Conservation (phyloP, 64 coral and sea anemone genomes). For the Pocillopora verrucosa region DNA sequence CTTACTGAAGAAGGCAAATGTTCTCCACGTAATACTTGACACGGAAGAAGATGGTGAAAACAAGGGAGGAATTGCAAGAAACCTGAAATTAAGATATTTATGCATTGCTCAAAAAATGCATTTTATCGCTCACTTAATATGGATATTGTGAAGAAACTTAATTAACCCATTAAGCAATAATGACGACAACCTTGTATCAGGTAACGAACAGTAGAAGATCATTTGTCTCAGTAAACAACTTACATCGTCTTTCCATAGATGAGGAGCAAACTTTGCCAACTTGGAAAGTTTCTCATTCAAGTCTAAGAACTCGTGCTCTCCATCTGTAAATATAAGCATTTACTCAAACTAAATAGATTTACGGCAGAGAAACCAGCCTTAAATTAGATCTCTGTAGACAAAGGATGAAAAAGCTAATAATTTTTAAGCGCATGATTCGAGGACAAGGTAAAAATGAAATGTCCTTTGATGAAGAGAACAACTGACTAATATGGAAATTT, state of each 20-base stretch:
- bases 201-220: no score
- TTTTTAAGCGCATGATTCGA: no score
- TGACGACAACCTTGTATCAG: no score
- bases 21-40: constrained; percentile 99
- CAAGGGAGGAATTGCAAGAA: constrained; percentile 92
- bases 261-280: constrained; percentile 90
- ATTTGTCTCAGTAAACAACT: background rate
- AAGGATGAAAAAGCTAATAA: no score
- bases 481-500: no score
- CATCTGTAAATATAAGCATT: constrained; percentile 53
- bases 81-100: constrained; percentile 39
- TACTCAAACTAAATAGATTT: background rate
- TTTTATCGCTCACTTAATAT: background rate
- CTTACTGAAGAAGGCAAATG: constrained; percentile 96
- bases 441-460: no score
- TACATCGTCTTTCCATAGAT: constrained; percentile 97
- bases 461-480: no score
- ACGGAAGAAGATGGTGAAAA: constrained; percentile 99
- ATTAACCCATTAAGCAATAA: no score
- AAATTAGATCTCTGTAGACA: no score
- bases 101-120: background rate
- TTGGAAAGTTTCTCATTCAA: constrained; percentile 93
- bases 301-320: constrained; percentile 95
- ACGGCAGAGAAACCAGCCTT: no score
- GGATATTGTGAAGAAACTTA: background rate